Evolutionary conservation across 2,888 invertebrate species (phyloP).

Genomic region (Cerastoderma edule): DNA sequence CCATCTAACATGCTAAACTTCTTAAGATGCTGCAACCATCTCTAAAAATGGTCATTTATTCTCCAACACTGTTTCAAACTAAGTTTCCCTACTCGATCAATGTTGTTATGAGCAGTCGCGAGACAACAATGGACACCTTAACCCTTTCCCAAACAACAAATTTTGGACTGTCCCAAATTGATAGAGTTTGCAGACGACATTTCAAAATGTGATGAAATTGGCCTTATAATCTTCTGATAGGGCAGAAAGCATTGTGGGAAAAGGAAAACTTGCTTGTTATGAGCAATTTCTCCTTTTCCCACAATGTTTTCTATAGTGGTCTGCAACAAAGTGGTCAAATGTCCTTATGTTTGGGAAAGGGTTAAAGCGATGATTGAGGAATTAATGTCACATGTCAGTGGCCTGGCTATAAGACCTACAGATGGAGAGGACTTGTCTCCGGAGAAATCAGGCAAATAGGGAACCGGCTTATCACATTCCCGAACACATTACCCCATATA

Average conservation of each 20-base stretch:
- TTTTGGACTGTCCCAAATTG: no score
- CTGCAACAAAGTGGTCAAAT: neutral
- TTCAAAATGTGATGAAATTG: no score
- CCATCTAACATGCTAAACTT: no score
- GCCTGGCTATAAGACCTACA: neutral
- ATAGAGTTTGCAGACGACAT: no score
- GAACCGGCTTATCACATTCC: neutral
- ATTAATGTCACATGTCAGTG: conserved; percentile 1
- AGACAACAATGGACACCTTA: no score
- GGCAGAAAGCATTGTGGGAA: neutral
- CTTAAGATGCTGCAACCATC: no score
- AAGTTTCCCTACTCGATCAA: no score
- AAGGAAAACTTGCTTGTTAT: neutral
- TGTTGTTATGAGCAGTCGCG: no score
- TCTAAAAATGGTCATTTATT: no score
- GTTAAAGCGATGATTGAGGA: neutral
- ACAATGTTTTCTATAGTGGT: neutral
- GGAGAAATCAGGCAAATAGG: conserved; percentile 4
- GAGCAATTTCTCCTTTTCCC: neutral
- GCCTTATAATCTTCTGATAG: no score
- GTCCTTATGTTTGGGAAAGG: neutral
- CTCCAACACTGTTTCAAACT: no score
- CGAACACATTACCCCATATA: neutral
- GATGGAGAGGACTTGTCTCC: neutral
- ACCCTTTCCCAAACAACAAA: no score